These are phyloP conservation scores for Nasonia vitripennis DNA, from an alignment of 1,140 invertebrate genomes.

Conservation along the genomic window DNA sequence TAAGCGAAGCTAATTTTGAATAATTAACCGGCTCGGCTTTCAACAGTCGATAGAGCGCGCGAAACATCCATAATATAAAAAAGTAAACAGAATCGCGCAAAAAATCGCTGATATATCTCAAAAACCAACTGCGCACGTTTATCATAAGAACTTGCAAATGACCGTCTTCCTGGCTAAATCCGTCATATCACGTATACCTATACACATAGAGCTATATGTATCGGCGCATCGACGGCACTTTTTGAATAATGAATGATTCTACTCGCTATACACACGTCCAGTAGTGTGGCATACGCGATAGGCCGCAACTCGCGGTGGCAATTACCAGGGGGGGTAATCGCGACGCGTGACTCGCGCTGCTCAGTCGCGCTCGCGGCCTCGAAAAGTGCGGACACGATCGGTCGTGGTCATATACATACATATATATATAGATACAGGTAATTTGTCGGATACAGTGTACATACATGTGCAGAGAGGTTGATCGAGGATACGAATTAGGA, in stretches of 20 bases:
- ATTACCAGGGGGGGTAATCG: not conserved
- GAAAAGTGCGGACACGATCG: not conserved
- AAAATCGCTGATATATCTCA: too few species aligned
- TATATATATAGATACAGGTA: too few species aligned
- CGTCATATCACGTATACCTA: not conserved
- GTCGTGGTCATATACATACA: not conserved
- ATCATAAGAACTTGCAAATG: too few species aligned
- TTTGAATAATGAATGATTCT: not conserved
- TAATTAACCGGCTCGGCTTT: too few species aligned
- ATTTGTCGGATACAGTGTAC: not conserved
- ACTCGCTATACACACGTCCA: not conserved
- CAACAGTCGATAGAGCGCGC: too few species aligned
- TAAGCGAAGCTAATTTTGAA: too few species aligned
- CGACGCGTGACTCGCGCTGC: too few species aligned
- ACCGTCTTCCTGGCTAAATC: too few species aligned
- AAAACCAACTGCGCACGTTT: too few species aligned
- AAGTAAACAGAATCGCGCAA: too few species aligned
- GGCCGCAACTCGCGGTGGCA: not conserved
- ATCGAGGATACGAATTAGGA: too few species aligned
- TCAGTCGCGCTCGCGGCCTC: constrained; percentile 9
- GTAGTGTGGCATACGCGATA: not conserved
- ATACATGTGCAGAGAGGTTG: not conserved
- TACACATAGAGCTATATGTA: not conserved
- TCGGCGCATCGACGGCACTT: not conserved
- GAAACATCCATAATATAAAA: too few species aligned